phyloP scores from a whole-genome alignment of 1,140 invertebrate species.

The Caenorhabditis briggsae region DNA sequence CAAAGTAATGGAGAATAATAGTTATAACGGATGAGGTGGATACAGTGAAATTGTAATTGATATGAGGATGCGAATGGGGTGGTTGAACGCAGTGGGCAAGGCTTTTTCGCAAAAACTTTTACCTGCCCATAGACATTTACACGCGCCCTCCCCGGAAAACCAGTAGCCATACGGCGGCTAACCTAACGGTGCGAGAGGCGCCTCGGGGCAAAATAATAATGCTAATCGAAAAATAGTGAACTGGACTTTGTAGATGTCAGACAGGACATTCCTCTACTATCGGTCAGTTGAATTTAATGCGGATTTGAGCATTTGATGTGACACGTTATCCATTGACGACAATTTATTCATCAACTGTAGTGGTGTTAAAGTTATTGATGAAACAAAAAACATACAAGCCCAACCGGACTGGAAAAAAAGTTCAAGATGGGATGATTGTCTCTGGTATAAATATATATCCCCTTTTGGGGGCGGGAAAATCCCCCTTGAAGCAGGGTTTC shows the following conservation, averaged over 20 bases:
- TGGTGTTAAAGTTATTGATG: neutral
- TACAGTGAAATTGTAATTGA: constrained; percentile 37
- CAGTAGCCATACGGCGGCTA: constrained; percentile 31
- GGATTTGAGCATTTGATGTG: constrained; percentile 45
- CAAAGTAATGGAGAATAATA: constrained; percentile 1
- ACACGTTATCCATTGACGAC: constrained; percentile 8
- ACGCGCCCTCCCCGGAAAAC: constrained; percentile 15
- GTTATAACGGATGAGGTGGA: neutral
- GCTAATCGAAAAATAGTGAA: constrained; percentile 47
- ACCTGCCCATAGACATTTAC: constrained; percentile 51
- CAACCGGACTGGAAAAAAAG: constrained; percentile 20
- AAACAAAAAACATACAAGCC: neutral
- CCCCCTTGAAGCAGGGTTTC: neutral
- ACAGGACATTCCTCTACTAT: neutral
- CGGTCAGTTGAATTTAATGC: constrained; percentile 47
- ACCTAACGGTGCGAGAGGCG: constrained; percentile 51
- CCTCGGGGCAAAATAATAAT: constrained; percentile 41
- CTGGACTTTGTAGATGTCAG: constrained; percentile 25
- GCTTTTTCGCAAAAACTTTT: constrained; percentile 52
- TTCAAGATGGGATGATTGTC: constrained; percentile 27
- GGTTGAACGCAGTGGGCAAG: constrained; percentile 19
- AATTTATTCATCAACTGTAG: constrained; percentile 9
- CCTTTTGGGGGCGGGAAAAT: neutral
- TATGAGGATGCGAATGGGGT: constrained; percentile 7
- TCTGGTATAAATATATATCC: constrained; percentile 34